Evolutionary conservation across 2,888 invertebrate species (phyloP).

Genomic region (Bombylius major): DNA sequence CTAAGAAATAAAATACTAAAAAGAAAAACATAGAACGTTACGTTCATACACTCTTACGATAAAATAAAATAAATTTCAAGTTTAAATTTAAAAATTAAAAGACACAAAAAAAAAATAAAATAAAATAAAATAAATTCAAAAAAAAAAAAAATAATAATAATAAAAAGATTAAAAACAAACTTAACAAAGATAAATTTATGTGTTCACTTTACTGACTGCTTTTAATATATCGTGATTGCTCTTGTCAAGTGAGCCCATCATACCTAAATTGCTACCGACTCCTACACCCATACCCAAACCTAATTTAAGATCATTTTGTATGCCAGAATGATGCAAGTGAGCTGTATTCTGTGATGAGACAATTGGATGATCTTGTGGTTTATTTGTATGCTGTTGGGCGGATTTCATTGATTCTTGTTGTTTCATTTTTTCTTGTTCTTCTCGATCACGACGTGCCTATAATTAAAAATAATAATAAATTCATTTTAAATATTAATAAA

Average conservation of each 20-base stretch:
- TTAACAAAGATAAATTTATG: conserved; percentile 26
- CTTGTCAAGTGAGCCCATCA: conserved; percentile 38
- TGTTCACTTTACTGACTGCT: conserved; percentile 38
- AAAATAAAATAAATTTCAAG: neutral
- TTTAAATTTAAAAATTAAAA: neutral
- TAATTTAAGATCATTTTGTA: conserved; percentile 36
- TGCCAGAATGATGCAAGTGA: conserved; percentile 37
- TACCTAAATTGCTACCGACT: conserved; percentile 33
- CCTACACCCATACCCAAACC: conserved; percentile 36
- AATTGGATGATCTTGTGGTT: conserved; percentile 30
- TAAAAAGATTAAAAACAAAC: neutral
- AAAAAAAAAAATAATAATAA: neutral
- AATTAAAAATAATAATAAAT: neutral
- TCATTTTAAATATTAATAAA: no score
- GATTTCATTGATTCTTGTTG: conserved; percentile 81
- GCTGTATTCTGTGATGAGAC: conserved; percentile 30
- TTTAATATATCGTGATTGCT: conserved; percentile 36
- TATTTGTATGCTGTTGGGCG: conserved; percentile 61
- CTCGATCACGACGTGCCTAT: conserved; percentile 68
- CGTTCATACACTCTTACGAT: no score
- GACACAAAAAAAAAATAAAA: neutral
- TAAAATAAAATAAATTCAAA: conserved; percentile 2
- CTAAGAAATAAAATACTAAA: no score
- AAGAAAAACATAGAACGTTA: no score
- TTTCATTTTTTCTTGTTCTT: conserved; percentile 84